These are phyloP conservation scores for Chaetophractus vellerosus DNA, from an alignment of 2,797 vertebrate genomes.

Conservation along the genomic window DNA sequence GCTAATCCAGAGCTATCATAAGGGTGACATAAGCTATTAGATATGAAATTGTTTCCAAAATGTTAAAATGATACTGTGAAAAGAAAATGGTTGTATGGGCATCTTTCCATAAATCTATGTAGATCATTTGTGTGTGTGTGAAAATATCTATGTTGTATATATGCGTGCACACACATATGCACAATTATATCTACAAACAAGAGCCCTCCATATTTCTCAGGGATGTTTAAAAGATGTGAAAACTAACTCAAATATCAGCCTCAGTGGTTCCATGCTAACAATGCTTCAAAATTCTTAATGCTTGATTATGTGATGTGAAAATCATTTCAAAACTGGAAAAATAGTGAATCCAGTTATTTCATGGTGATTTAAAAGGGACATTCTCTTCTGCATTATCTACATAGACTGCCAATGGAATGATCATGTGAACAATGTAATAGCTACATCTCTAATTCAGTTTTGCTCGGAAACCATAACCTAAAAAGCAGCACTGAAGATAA, in stretches of 20 bases:
- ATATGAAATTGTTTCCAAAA: background rate
- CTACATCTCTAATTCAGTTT: background rate
- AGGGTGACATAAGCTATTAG: background rate
- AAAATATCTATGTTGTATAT: background rate
- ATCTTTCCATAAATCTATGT: background rate
- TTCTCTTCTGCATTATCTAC: background rate
- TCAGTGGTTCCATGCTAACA: background rate
- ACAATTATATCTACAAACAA: background rate
- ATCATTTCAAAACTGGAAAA: background rate
- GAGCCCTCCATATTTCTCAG: background rate
- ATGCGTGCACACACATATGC: background rate
- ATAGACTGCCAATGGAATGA: background rate
- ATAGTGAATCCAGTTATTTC: background rate
- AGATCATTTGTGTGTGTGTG: background rate
- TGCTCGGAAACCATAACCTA: background rate
- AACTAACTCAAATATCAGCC: background rate
- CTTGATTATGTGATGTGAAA: background rate
- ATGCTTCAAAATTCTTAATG: slow-evolving; percentile 5
- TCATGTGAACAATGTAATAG: background rate
- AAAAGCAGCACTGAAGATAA: background rate
- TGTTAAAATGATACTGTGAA: background rate
- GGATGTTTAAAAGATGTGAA: background rate
- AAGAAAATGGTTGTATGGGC: background rate
- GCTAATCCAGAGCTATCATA: background rate
- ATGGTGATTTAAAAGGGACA: background rate